phyloP scores from a whole-genome alignment of 1,140 invertebrate genomes.

The Leptinotarsa texana region DNA sequence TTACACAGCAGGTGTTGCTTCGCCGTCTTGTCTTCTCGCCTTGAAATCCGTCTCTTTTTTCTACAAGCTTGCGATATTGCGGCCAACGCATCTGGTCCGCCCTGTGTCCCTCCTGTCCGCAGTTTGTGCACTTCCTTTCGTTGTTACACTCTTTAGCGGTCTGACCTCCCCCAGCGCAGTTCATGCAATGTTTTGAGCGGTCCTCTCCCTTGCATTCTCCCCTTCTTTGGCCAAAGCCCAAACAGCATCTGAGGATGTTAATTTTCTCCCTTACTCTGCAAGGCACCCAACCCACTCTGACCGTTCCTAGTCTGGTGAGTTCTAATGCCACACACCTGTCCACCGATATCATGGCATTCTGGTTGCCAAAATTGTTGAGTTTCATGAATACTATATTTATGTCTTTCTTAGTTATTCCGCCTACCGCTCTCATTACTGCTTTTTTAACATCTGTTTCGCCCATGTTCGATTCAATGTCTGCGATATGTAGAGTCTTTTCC shows the following conservation, averaged over 20 bases:
- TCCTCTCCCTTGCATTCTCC: too few relatives aligned
- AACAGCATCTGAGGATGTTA: background rate
- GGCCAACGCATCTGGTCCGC: background rate
- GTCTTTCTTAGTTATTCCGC: background rate
- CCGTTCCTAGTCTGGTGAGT: background rate
- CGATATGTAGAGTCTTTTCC: too few relatives aligned
- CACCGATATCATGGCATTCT: background rate
- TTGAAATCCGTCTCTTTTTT: background rate
- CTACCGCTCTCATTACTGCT: background rate
- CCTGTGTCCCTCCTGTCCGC: background rate
- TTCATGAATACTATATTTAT: background rate
- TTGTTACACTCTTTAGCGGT: background rate
- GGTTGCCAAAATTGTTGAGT: background rate
- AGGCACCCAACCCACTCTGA: slow-evolving; percentile 15
- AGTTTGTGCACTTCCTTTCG: background rate
- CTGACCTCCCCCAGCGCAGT: background rate
- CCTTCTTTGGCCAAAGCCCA: too few relatives aligned
- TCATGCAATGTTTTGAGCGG: background rate
- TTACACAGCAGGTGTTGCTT: background rate
- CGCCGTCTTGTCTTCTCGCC: background rate
- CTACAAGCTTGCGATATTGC: too few relatives aligned
- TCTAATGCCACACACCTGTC: background rate
- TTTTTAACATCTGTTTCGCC: too few relatives aligned
- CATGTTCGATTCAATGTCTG: background rate
- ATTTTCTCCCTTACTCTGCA: slow-evolving; percentile 12